These are phyloP conservation scores for Lophochroa leadbeateri DNA, from an alignment of 2,113 vertebrate genomes.

Conservation along the genomic window DNA sequence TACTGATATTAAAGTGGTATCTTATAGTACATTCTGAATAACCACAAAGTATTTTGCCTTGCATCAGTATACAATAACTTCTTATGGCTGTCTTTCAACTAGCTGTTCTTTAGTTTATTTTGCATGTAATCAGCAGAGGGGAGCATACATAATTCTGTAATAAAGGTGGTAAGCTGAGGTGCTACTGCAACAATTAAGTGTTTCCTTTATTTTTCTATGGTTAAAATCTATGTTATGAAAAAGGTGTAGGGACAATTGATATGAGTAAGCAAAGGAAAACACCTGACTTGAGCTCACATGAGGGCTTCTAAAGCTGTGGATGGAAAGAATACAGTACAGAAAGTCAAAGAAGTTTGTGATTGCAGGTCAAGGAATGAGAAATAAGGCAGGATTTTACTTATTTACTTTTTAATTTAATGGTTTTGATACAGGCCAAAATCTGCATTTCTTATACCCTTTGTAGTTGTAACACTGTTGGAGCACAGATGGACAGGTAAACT, in stretches of 20 bases:
- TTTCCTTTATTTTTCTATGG: not conserved
- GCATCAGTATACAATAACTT: not conserved
- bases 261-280: not conserved
- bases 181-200: not conserved
- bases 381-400: not conserved
- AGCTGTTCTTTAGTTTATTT: not conserved
- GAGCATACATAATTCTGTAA: not conserved
- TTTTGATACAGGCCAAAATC: not conserved
- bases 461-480: not conserved
- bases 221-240: not conserved
- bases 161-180: not conserved
- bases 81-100: not conserved
- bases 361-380: not conserved
- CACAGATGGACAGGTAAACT: not conserved
- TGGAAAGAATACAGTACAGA: not conserved
- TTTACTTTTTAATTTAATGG: not conserved
- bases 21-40: not conserved
- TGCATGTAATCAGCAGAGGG: not conserved
- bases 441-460: not conserved
- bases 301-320: not conserved
- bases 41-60: not conserved
- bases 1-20: not conserved
- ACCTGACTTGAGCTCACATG: fast-evolving
- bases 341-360: not conserved
- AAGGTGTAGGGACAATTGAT: not conserved